Percentiles rank a stretch among this genome's conserved stretches.
Conservation (phyloP, 2,888 invertebrate species). For the Drosophila barbarae region DNA sequence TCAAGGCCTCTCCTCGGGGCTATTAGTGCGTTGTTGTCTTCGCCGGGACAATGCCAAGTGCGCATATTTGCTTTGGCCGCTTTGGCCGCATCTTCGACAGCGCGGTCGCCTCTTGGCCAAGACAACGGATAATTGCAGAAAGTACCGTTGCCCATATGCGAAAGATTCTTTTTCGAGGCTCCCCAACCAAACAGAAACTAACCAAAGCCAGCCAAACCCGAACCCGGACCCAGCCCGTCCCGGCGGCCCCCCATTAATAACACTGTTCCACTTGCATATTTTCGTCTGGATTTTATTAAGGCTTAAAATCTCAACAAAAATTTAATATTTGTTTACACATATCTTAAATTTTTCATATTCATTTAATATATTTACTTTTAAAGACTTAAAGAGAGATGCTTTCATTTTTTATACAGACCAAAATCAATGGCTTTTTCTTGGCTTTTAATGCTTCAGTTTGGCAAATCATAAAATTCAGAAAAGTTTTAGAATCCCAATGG, state of each 20-base stretch:
- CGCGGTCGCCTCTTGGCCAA: slow-evolving; percentile 35
- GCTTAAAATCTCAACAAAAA: too few species aligned
- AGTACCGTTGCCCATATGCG: slow-evolving; percentile 72
- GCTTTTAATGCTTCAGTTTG: neutral
- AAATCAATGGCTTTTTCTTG: neutral
- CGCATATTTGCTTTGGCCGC: slow-evolving; percentile 60
- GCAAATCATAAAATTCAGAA: neutral
- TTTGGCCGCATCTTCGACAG: slow-evolving; percentile 60
- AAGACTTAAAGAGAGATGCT: neutral
- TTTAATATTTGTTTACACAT: too few species aligned
- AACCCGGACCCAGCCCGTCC: neutral
- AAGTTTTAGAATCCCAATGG: slow-evolving; percentile 1
- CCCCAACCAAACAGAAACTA: slow-evolving; percentile 1
- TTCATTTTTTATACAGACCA: neutral
- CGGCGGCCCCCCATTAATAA: slow-evolving; percentile 41
- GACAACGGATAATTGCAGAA: slow-evolving; percentile 72
- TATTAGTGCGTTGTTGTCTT: slow-evolving; percentile 73
- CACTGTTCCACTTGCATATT: slow-evolving; percentile 39
- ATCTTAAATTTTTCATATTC: neutral
- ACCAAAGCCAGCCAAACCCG: slow-evolving; percentile 6
- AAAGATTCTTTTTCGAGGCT: slow-evolving; percentile 53
- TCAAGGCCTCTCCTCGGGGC: slow-evolving; percentile 35
- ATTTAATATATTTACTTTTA: neutral
- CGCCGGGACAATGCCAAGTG: slow-evolving; percentile 67
- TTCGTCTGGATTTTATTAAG: too few species aligned